Evolutionary conservation across 2,888 invertebrate species (phyloP), one percentile per base, ranked within the genome.

Genomic region (Mellilla xanthometata): DNA sequence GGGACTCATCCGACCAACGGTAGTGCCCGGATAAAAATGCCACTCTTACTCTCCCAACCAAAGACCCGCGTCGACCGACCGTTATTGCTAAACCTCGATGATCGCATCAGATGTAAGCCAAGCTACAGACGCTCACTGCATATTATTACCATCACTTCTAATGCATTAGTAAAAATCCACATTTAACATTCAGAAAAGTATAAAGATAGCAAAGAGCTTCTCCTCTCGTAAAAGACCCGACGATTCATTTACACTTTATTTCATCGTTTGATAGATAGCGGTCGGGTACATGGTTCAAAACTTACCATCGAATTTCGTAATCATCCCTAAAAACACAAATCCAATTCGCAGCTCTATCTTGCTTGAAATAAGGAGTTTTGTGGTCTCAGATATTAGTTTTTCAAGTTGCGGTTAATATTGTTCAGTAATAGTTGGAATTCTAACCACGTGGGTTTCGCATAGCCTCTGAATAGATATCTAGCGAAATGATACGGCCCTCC

Each of bases 391-490:
- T 27, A 3, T 36, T 29, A 9, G 46, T 43, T 56, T 54, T 45
- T 43, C 19, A 42, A 39, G 40, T 23, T 23, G 29, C 34, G 32
- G 33, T 39, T 47, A 62, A 45, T 38, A 49, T 57, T 51, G 58
- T 29, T 12, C 38, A 26, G 46, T 30, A 52, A 38, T 52, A 48
- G 52, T 52, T 35, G 31, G 47, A 52, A 84, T 81, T 80, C 84
- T 54, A 62, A 72, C 71, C 82, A 76, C 83, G 80, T 76, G 69
- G 69, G 66, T 62, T 76, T 81, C 71, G 76, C 77, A 76, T 79
- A 75, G 78, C 79, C 74, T 60, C 77, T 80, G 84, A 85, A 86
- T 83, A 81, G 86, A 85, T 84, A 83, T 83, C 81, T 74, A 61
- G 70, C 72, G 76, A 77, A 81, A 83, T 83, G 81, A 83, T 85